These are phyloP conservation scores for Sorex maritimensis DNA, from an alignment of 2,797 vertebrate genomes.

Conservation along the genomic window DNA sequence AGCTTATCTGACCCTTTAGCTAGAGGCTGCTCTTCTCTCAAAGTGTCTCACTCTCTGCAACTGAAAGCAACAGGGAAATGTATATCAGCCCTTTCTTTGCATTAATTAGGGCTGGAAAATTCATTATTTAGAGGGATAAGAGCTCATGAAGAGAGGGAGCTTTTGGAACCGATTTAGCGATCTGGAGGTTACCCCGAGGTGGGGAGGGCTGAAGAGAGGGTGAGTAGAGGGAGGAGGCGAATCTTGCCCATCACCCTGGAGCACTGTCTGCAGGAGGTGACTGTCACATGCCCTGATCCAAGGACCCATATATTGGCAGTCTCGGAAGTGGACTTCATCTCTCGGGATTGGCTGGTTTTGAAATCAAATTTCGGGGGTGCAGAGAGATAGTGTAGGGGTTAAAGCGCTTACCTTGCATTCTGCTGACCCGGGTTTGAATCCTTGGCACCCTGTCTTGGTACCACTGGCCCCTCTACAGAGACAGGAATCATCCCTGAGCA, in stretches of 20 bases:
- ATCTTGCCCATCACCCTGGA: not conserved
- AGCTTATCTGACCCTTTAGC: slow-evolving; percentile 88
- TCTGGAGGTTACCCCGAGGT: not conserved
- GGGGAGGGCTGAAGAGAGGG: not conserved
- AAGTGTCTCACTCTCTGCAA: slow-evolving; percentile 81
- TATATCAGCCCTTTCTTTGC: slow-evolving; percentile 74
- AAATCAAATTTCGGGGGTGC: not conserved
- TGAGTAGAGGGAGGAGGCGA: too few relatives aligned
- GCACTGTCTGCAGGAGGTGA: not conserved
- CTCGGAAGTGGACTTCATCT: not conserved
- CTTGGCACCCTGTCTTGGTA: too few relatives aligned
- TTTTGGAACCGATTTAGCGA: slow-evolving; percentile 5
- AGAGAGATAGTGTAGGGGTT: too few relatives aligned
- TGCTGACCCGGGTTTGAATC: not conserved
- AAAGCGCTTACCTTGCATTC: too few relatives aligned
- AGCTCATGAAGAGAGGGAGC: slow-evolving; percentile 45
- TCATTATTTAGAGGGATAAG: slow-evolving; percentile 85
- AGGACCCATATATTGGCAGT: not conserved
- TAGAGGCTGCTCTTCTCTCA: slow-evolving; percentile 87
- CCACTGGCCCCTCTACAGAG: too few relatives aligned
- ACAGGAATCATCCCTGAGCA: too few relatives aligned
- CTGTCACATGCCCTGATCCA: not conserved
- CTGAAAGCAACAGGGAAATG: slow-evolving; percentile 86
- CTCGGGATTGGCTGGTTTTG: slow-evolving; percentile 13
- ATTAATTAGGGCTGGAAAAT: slow-evolving; percentile 80